Evolutionary conservation across 2,797 vertebrate genomes (phyloP).

Genomic region (Pelochelys cantorii): DNA sequence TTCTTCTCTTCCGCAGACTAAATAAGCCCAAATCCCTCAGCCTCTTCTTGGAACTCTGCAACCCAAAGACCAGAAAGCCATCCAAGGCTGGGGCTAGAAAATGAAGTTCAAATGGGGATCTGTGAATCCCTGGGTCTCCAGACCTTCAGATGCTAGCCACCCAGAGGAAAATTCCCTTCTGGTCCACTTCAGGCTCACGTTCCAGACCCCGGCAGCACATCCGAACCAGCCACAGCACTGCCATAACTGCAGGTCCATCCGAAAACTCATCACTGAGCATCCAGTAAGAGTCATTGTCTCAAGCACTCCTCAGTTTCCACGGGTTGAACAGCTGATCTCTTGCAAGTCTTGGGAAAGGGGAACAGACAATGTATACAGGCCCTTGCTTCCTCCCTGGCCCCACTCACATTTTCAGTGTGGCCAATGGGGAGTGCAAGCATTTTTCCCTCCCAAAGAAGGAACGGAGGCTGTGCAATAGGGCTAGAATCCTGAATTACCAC

Average conservation of each 20-base stretch:
- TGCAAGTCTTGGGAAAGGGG: background rate
- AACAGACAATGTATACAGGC: background rate
- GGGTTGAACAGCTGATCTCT: background rate
- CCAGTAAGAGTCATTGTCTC: rapidly evolving
- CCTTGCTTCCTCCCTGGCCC: background rate
- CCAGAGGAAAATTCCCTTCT: background rate
- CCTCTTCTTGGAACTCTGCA: too few relatives aligned
- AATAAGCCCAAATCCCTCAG: too few relatives aligned
- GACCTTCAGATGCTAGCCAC: rapidly evolving
- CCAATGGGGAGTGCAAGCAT: background rate
- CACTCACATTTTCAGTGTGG: background rate
- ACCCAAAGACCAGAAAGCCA: background rate
- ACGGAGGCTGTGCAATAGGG: rapidly evolving
- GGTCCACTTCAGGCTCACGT: rapidly evolving
- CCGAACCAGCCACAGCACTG: background rate
- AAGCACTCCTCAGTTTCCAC: background rate
- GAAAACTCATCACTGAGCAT: rapidly evolving
- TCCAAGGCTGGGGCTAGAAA: background rate
- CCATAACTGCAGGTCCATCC: background rate
- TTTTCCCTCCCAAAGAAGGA: background rate
- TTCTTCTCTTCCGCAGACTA: too few relatives aligned
- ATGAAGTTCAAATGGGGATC: background rate
- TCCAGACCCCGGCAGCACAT: background rate
- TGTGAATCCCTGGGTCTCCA: rapidly evolving
- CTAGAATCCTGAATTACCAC: rapidly evolving